Base-by-base conservation (phyloP, 2,797 vertebrate species). In the Gymnothorax javanicus region DNA sequence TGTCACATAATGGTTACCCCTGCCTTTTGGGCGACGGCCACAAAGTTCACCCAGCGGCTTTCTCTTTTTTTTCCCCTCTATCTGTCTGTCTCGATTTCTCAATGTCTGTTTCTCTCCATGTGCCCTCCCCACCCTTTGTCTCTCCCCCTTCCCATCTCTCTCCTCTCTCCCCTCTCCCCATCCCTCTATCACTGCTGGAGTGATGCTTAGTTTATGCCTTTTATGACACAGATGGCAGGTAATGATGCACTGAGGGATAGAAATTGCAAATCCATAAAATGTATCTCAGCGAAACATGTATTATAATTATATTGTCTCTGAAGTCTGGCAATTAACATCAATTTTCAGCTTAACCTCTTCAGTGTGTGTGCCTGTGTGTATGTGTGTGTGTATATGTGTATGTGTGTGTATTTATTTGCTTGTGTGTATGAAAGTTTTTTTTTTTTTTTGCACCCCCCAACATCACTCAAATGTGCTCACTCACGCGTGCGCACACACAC, bases 251-350 rank as follows among this genome's bases (percentile, higher is more conserved):
- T 81, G 20, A 81, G 77, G 77, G 77, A 54, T 81, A 81, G 77
- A 81, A 81, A 81, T 81, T 81, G 77, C 77, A 81, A 81, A 81
- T 81, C 77, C 77, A 81, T 81, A 81, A 81, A 81, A 81, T 81
- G 17, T n/a, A 81, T 81, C 77, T 81, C 77, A 81, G 77, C 77
- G 56, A 81, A 81, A 81, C 52, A 56, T 56, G 77, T 81, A 81
- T 54, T 81, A 81, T 81, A 81, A 81, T 81, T 81, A 81, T 56
- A 56, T 81, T 17, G 77, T 81, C 77, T 81, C 77, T 81, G 56
- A 81, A 81, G 77, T 81, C 17, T 81, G 77, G 77, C n/a, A 81
- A 81, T 81, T 81, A 81, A 56, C 77, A 81, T 81, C 77, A 81
- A 81, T 81, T 81, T 54, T 56, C 52, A 23, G 15, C 52, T 81